phyloP scores from a whole-genome alignment of 1,140 invertebrate species.

The Atopsyche davidsoni region DNA sequence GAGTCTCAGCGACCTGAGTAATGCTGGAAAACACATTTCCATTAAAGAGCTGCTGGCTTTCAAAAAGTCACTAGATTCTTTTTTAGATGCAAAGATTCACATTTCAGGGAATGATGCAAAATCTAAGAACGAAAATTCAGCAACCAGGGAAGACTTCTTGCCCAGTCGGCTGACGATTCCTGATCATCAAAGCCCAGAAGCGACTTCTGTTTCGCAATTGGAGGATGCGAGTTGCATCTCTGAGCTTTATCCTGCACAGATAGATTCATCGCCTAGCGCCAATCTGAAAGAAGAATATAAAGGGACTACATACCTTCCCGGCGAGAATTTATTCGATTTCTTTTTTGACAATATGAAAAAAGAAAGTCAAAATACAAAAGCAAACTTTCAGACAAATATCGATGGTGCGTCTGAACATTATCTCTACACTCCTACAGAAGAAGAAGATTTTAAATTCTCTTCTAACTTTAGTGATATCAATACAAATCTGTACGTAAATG shows the following conservation, averaged over 20 bases:
- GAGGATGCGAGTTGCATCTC: too few species aligned
- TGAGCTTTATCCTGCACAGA: too few species aligned
- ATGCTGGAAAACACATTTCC: conserved; percentile 12
- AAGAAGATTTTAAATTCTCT: conserved; percentile 47
- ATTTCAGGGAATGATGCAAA: neutral
- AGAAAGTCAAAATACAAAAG: too few species aligned
- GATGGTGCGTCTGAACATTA: conserved; percentile 5
- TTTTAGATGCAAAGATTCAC: conserved; percentile 25
- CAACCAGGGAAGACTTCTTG: neutral
- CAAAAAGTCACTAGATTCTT: conserved; percentile 22
- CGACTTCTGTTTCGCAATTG: too few species aligned
- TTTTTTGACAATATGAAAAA: too few species aligned
- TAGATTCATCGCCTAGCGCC: too few species aligned
- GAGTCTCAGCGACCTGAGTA: conserved; percentile 19
- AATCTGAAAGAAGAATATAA: too few species aligned
- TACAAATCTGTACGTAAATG: conserved; percentile 26
- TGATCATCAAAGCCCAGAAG: too few species aligned
- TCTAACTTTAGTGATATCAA: conserved; percentile 48
- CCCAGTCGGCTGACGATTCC: too few species aligned
- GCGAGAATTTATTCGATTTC: too few species aligned
- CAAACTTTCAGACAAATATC: neutral
- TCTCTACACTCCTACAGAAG: conserved; percentile 37
- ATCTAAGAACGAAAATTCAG: neutral
- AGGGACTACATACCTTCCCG: too few species aligned
- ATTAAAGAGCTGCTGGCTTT: conserved; percentile 20